phyloP scores from a whole-genome alignment of 2,797 vertebrate species.

The Hypotaenidia okinawae region DNA sequence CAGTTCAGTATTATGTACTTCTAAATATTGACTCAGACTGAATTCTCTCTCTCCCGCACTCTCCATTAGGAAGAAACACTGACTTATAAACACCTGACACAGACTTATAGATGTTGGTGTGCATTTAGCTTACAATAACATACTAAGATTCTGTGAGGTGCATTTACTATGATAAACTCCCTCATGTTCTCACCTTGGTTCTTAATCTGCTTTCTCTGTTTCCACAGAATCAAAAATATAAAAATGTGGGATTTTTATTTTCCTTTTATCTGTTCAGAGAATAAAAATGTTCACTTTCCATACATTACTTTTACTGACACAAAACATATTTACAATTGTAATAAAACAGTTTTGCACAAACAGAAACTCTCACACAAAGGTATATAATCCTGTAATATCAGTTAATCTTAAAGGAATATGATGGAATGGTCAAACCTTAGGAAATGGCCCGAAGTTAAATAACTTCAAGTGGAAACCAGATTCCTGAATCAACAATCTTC shows the following conservation, averaged over 20 bases:
- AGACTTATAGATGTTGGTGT: not conserved
- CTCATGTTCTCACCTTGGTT: not conserved
- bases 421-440: not conserved
- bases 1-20: not conserved
- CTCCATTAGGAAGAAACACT: not conserved
- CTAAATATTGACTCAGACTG: conserved; percentile 21
- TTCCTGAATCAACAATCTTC: not conserved
- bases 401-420: not conserved
- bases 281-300: not conserved
- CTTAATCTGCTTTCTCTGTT: not conserved
- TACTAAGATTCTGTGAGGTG: not conserved
- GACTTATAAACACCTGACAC: not conserved
- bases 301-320: not conserved
- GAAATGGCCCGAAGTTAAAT: not conserved
- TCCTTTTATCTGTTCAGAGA: not conserved
- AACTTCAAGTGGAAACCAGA: not conserved
- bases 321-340: not conserved
- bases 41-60: not conserved
- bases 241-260: fast-evolving
- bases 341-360: not conserved
- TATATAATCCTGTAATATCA: not conserved
- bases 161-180: not conserved
- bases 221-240: not conserved
- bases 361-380: not conserved
- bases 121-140: not conserved